Percentiles rank a stretch among this genome's conserved stretches.
Conservation (phyloP, 2,888 invertebrate genomes). For the Perdita meconis region DNA sequence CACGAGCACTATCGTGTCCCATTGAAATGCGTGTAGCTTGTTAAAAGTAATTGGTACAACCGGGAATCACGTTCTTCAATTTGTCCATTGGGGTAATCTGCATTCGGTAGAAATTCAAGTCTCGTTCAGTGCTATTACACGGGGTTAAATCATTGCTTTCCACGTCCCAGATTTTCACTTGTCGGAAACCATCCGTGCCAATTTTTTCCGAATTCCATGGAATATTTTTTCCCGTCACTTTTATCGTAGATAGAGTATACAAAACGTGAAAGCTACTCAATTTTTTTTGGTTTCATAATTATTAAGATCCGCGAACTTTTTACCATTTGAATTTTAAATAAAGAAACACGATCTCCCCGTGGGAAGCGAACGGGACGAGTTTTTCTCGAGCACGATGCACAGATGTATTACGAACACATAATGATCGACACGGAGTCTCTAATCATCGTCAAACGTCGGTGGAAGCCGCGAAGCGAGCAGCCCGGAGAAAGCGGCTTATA, state of each 20-base stretch:
- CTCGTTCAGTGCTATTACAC: neutral
- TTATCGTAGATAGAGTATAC: too few relatives aligned
- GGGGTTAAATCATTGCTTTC: slow-evolving; percentile 6
- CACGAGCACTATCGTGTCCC: slow-evolving; percentile 2
- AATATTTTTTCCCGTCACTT: too few relatives aligned
- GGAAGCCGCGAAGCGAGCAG: slow-evolving; percentile 13
- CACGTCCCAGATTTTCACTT: slow-evolving; percentile 4
- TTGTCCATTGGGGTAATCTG: slow-evolving; percentile 6
- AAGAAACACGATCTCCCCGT: neutral
- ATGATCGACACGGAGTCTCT: slow-evolving; percentile 1
- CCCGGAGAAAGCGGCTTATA: slow-evolving; percentile 41
- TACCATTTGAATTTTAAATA: neutral
- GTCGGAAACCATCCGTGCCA: neutral
- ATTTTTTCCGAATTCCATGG: neutral
- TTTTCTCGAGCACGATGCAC: neutral
- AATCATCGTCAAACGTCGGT: slow-evolving; percentile 12
- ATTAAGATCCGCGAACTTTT: too few relatives aligned
- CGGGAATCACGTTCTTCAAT: neutral
- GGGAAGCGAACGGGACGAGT: neutral
- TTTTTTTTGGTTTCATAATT: too few relatives aligned
- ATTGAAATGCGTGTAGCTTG: neutral
- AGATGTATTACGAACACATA: neutral
- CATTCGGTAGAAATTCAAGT: neutral
- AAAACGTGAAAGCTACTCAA: too few relatives aligned
- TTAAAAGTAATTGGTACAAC: slow-evolving; percentile 4